Conservation (phyloP, 1,140 invertebrate genomes). For the Lucilia sericata region DNA sequence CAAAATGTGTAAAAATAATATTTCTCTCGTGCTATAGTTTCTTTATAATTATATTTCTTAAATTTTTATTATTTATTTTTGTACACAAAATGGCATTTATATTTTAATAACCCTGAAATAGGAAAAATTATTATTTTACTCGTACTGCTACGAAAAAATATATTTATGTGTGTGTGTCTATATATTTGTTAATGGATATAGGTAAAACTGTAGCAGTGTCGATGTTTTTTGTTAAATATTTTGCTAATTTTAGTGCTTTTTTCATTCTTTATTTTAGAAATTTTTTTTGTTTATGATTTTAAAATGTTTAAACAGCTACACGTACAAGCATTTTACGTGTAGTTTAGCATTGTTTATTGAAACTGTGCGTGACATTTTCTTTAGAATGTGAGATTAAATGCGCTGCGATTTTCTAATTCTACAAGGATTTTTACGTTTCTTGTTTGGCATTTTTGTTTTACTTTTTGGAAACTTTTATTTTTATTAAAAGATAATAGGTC, state of each 20-base stretch:
- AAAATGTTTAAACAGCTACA: constrained; percentile 26
- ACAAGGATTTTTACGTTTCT: not conserved
- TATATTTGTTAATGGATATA: no score
- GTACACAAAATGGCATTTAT: not conserved
- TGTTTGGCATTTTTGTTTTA: not conserved
- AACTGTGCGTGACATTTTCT: constrained; percentile 27
- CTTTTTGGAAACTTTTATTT: not conserved
- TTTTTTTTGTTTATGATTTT: constrained; percentile 38
- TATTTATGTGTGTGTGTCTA: no score
- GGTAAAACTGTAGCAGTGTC: not conserved
- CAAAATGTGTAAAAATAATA: no score
- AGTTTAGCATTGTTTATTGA: constrained; percentile 39
- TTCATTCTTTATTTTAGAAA: not conserved
- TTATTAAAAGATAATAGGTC: not conserved
- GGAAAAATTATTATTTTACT: not conserved
- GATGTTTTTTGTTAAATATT: not conserved
- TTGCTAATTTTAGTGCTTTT: not conserved
- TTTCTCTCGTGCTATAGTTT: no score
- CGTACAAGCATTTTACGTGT: constrained; percentile 39
- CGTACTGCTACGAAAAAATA: not conserved
- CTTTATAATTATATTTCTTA: no score
- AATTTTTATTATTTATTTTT: not conserved
- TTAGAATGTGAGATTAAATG: constrained; percentile 6
- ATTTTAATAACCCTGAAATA: not conserved
- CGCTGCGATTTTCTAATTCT: not conserved